Evolutionary conservation across 2,888 invertebrate species (phyloP), one percentile per base, ranked within the genome.

Genomic region (Coronaproctus castanopsis): DNA sequence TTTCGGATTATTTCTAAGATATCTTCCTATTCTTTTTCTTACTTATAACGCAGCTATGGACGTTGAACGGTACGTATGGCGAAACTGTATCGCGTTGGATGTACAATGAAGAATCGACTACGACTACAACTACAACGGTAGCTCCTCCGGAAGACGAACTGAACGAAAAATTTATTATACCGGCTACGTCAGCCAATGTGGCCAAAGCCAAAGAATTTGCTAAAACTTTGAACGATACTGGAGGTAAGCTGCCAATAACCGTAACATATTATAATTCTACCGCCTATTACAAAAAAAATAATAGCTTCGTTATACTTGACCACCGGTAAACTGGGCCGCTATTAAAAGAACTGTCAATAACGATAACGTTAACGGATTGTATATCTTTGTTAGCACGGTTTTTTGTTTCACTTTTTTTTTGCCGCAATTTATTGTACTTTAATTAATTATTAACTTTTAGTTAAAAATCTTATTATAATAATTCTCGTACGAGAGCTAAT

Each of bases 131-230:
- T 19, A 22, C 23, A 1, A 56, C 59, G 2, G 53, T 54, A n/a
- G 23, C 59, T 21, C 5, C 20, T 3, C 55, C 59, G 2, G 52
- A 52, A 21, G 14, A 55, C 21, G 59, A 56, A 56, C 51, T 55
- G 21, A 59, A 51, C 22, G 52, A 56, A 22, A 21, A 60, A 36
- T 63, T 75, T 18, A 77, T 80, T 0, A 75, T 74, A 22, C 72
- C 71, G 48, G 81, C 76, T 18, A 77, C 75, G 0, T 68, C 72
- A 0, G 75, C 76, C 36, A 79, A 80, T 69, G 75, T 80, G n/a
- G 72, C 72, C n/a, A 78, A 77, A 64, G 81, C 81, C 1, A 78
- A 78, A 67, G 68, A 75, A 64, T 77, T 79, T 62, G 74, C 81
- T 24, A 72, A 75, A 59, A 71, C 77, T 63, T 71, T 82, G 19